These are phyloP conservation scores for Drosophila heteroneura DNA, from an alignment of 2,888 invertebrate species.

Conservation along the genomic window DNA sequence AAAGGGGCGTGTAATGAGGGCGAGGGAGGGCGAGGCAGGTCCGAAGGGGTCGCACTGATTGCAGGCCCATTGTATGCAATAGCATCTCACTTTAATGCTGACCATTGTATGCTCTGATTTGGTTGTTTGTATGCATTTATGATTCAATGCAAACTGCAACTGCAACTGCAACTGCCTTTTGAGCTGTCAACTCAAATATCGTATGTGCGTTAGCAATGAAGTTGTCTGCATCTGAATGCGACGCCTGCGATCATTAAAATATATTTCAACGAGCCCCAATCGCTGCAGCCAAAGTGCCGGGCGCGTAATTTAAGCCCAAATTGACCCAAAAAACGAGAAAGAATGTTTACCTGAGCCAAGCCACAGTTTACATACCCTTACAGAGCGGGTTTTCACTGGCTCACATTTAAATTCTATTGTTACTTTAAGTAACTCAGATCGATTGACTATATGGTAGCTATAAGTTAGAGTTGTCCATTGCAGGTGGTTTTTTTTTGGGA, in stretches of 20 bases:
- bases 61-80: conserved; percentile 53
- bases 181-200: conserved; percentile 38
- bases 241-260: conserved; percentile 63
- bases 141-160: conserved; percentile 44
- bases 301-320: conserved; percentile 78
- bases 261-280: conserved; percentile 54
- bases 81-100: conserved; percentile 70
- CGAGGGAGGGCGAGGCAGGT: conserved; percentile 24
- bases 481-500: not conserved
- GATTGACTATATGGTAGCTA: not conserved
- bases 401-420: not conserved
- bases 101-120: conserved; percentile 67
- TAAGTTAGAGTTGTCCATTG: accelerated
- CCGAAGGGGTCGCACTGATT: conserved; percentile 51
- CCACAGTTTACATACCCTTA: not conserved
- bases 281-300: conserved; percentile 59
- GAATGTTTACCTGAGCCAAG: not conserved
- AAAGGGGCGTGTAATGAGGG: conserved; percentile 63
- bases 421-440: not conserved
- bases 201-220: conserved; percentile 56
- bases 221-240: conserved; percentile 62
- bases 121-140: conserved; percentile 57
- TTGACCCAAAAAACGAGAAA: conserved; percentile 69
- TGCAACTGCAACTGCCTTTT: conserved; percentile 34
- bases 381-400: not conserved